A percentile compares a stretch with the other conserved stretches of the same genome.
Conservation (phyloP, 2,113 vertebrate genomes). For the Asarcornis scutulata region DNA sequence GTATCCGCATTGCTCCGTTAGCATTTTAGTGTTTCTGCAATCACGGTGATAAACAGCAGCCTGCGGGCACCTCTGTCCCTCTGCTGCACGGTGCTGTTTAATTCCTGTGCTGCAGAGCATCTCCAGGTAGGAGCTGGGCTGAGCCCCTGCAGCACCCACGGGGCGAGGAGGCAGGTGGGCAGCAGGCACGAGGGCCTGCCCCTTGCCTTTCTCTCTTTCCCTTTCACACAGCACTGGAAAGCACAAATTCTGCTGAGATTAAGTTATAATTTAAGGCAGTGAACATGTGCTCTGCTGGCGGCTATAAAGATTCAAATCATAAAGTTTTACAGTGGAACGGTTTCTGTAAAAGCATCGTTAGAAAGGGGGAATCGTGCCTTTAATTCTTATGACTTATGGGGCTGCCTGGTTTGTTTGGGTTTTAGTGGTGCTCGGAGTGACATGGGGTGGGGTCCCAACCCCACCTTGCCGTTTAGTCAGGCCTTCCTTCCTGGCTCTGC, state of each 20-base stretch:
- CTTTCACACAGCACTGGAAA: constrained; percentile 62
- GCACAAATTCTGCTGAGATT: constrained; percentile 77
- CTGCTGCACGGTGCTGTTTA: not conserved
- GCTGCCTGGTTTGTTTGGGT: constrained; percentile 78
- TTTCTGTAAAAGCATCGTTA: constrained; percentile 86
- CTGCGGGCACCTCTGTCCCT: not conserved
- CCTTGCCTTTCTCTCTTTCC: constrained; percentile 57
- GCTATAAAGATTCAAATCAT: constrained; percentile 88
- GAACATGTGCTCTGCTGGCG: constrained; percentile 84
- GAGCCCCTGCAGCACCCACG: not conserved
- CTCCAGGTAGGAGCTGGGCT: not conserved
- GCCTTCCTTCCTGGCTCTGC: not conserved
- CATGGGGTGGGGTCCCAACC: constrained; percentile 33
- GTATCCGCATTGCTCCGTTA: not conserved
- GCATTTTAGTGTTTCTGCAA: constrained; percentile 14
- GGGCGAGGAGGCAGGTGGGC: constrained; percentile 34
- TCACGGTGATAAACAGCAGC: not conserved
- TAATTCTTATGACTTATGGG: constrained; percentile 83
- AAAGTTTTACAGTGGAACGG: constrained; percentile 88
- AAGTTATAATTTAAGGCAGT: constrained; percentile 85
- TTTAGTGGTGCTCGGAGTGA: constrained; percentile 72
- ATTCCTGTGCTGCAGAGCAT: not conserved
- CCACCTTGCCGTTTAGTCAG: constrained; percentile 64
- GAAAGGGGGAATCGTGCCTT: constrained; percentile 83
- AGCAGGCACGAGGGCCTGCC: not conserved